Percentiles rank a stretch among this genome's conserved stretches.
Conservation (phyloP, 2,113 vertebrate genomes). For the Brachionichthys hirsutus region DNA sequence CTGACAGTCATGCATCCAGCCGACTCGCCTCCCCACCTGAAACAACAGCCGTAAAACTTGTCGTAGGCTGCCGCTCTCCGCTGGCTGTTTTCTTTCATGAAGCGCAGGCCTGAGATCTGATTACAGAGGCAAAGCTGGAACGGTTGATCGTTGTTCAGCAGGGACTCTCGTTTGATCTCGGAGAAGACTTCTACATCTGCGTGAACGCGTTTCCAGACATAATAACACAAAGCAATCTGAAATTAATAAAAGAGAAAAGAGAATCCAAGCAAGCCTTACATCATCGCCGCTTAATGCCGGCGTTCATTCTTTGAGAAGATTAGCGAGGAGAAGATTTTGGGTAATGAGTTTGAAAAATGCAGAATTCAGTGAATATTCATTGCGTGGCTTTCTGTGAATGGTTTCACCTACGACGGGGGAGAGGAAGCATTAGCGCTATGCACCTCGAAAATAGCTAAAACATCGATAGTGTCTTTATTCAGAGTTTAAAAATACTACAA, state of each 20-base stretch:
- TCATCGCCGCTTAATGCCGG: conserved; percentile 6
- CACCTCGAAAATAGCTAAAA: conserved; percentile 27
- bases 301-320: conserved; percentile 46
- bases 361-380: conserved; percentile 36
- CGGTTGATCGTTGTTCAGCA: conserved; percentile 86
- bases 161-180: conserved; percentile 86
- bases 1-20: conserved; percentile 56
- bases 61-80: conserved; percentile 71
- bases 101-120: conserved; percentile 74
- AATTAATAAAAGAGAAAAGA: conserved; percentile 33
- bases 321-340: conserved; percentile 41
- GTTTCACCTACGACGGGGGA: conserved; percentile 29
- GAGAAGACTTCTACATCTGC: conserved; percentile 54
- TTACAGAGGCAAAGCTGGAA: conserved; percentile 85
- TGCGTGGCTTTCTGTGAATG: conserved; percentile 20
- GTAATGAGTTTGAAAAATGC: conserved; percentile 57
- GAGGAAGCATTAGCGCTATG: conserved; percentile 35
- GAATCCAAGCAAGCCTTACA: not conserved
- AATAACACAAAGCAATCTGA: conserved; percentile 43
- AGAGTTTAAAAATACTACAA: conserved; percentile 29
- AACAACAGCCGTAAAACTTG: conserved; percentile 78
- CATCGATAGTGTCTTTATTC: conserved; percentile 32
- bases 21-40: conserved; percentile 80
- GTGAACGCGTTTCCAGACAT: conserved; percentile 49
- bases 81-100: conserved; percentile 48